Conservation (phyloP, 2,888 invertebrate species). For the Brachyopa scutellaris region DNA sequence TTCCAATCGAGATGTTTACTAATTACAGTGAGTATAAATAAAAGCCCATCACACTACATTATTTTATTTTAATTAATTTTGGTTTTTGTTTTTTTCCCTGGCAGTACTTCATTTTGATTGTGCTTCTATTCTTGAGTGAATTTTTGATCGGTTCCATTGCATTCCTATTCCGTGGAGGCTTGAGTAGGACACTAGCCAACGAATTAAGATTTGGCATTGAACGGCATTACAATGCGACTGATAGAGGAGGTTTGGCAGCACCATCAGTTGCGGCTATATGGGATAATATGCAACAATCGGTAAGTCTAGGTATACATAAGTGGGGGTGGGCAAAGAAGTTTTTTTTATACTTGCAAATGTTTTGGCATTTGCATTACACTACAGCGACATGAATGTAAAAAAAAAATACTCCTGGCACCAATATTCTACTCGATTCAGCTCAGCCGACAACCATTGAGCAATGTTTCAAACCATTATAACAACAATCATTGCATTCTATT, state of each 20-base stretch:
- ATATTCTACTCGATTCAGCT: too few relatives aligned
- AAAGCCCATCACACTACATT: not conserved
- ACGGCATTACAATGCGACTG: constrained; percentile 86
- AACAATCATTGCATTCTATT: too few relatives aligned
- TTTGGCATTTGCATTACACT: too few relatives aligned
- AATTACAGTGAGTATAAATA: constrained; percentile 85
- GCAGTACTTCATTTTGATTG: constrained; percentile 91
- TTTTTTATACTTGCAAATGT: too few relatives aligned
- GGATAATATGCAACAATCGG: constrained; percentile 87
- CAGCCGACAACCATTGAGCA: too few relatives aligned
- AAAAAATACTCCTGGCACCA: too few relatives aligned
- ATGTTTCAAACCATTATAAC: too few relatives aligned
- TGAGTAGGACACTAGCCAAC: constrained; percentile 85
- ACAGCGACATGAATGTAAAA: too few relatives aligned
- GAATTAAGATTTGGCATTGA: constrained; percentile 87
- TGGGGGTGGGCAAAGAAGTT: too few relatives aligned
- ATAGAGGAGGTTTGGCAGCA: constrained; percentile 82
- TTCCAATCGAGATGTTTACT: constrained; percentile 91
- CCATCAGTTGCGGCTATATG: constrained; percentile 88
- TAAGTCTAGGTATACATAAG: constrained; percentile 71
- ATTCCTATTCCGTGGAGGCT: constrained; percentile 88
- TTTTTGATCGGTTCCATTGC: constrained; percentile 89
- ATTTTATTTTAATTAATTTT: constrained; percentile 28
- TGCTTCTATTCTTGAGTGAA: constrained; percentile 89
- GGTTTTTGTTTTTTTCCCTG: constrained; percentile 73